Evolutionary conservation across 2,888 invertebrate species (phyloP).

Genomic region (Drosophila cognata): DNA sequence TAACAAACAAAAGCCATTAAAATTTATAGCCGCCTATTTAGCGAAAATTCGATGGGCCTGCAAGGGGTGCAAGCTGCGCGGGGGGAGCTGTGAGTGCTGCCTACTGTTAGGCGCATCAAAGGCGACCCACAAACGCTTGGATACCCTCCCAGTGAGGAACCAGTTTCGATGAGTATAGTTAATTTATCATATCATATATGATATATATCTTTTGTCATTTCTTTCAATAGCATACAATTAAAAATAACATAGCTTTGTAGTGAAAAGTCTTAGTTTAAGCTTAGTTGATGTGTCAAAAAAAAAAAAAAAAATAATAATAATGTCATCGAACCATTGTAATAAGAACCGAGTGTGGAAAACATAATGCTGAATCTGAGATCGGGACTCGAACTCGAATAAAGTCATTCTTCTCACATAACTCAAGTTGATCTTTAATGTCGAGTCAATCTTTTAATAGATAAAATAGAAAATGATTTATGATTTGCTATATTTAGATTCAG

Average conservation of each 20-base stretch:
- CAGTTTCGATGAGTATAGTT: neutral
- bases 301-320: neutral
- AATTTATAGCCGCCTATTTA: slow-evolving; percentile 67
- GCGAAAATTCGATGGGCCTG: slow-evolving; percentile 21
- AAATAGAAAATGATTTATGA: neutral
- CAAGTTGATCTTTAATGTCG: neutral
- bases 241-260: neutral
- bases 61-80: neutral
- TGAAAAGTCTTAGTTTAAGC: neutral
- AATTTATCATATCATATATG: neutral
- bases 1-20: slow-evolving; percentile 70
- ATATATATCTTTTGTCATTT: neutral
- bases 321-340: neutral
- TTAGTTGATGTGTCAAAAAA: neutral
- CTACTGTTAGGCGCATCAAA: slow-evolving; percentile 68
- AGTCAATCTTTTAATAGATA: neutral
- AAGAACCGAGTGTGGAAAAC: neutral
- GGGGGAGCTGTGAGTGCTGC: slow-evolving; percentile 42
- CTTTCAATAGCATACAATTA: neutral
- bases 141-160: slow-evolving; percentile 37
- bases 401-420: neutral
- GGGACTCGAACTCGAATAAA: neutral
- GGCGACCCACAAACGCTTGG: slow-evolving; percentile 55
- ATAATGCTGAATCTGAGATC: neutral
- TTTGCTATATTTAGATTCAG: neutral